Conservation (phyloP, 2,797 vertebrate genomes). For the Buphagus erythrorhynchus region DNA sequence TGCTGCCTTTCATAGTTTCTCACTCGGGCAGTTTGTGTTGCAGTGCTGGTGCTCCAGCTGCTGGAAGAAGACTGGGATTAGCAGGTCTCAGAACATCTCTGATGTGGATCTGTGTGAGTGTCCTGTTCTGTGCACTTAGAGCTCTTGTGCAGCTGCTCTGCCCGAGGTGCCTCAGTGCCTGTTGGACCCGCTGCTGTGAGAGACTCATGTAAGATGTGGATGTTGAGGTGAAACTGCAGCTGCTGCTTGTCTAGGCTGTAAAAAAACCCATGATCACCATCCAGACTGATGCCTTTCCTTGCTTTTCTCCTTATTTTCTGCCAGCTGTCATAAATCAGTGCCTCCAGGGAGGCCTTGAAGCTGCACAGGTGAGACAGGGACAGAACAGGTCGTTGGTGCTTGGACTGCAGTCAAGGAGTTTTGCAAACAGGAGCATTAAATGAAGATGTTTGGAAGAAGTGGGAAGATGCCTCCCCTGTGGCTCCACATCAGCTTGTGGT, state of each 20-base stretch:
- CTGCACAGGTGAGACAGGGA: accelerated
- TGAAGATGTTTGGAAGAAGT: background rate
- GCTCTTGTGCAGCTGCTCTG: background rate
- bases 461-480: accelerated
- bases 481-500: accelerated
- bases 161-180: accelerated
- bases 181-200: accelerated
- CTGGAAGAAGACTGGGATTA: background rate
- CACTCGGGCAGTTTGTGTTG: background rate
- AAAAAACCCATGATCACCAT: background rate
- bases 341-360: background rate
- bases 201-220: accelerated
- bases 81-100: accelerated
- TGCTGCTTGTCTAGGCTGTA: background rate
- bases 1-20: background rate
- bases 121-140: background rate
- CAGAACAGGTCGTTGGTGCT: accelerated
- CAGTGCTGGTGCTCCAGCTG: background rate
- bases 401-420: background rate
- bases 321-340: accelerated
- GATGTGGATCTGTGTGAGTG: background rate
- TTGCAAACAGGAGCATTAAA: background rate
- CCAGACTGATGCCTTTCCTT: background rate
- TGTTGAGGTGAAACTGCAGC: background rate
- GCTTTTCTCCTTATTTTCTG: background rate